Evolutionary conservation across 2,113 vertebrate genomes (phyloP).

Genomic region (Colossoma macropomum): DNA sequence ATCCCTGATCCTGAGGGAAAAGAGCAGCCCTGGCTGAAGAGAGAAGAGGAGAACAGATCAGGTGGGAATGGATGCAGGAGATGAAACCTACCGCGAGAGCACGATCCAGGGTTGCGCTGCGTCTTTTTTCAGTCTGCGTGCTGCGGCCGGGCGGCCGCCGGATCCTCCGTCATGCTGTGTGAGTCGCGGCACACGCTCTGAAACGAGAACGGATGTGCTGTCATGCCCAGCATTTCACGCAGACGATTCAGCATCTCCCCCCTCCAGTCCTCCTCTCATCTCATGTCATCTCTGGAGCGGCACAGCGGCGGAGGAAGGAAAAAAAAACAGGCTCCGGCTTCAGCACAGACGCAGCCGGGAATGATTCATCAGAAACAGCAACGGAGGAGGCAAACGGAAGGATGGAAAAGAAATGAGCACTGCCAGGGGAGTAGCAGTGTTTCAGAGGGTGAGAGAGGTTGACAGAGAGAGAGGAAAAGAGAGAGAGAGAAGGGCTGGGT

Average conservation of each 20-base stretch:
- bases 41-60: not conserved
- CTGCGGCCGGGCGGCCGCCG: slow-evolving; percentile 63
- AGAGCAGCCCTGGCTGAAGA: not conserved
- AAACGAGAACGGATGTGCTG: slow-evolving; percentile 65
- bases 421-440: not conserved
- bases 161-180: slow-evolving; percentile 56
- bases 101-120: slow-evolving; percentile 56
- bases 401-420: not conserved
- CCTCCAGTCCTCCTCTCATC: slow-evolving; percentile 48
- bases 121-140: slow-evolving; percentile 58
- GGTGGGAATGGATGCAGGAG: slow-evolving; percentile 10
- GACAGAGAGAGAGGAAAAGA: slow-evolving; percentile 8
- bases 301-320: slow-evolving; percentile 14
- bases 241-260: slow-evolving; percentile 50
- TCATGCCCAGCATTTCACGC: slow-evolving; percentile 60
- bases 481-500: slow-evolving; percentile 47
- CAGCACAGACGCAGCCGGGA: slow-evolving; percentile 45
- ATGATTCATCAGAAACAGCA: slow-evolving; percentile 58
- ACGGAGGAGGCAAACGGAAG: slow-evolving; percentile 12
- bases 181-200: slow-evolving; percentile 63
- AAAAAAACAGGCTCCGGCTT: slow-evolving; percentile 38
- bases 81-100: slow-evolving; percentile 67
- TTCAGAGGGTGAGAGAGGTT: not conserved
- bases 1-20: not conserved
- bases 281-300: slow-evolving; percentile 42